Percentiles rank a stretch among this genome's conserved stretches.
Evolutionary conservation across 2,797 vertebrate genomes (phyloP).

Genomic region (Darevskia nairensis): DNA sequence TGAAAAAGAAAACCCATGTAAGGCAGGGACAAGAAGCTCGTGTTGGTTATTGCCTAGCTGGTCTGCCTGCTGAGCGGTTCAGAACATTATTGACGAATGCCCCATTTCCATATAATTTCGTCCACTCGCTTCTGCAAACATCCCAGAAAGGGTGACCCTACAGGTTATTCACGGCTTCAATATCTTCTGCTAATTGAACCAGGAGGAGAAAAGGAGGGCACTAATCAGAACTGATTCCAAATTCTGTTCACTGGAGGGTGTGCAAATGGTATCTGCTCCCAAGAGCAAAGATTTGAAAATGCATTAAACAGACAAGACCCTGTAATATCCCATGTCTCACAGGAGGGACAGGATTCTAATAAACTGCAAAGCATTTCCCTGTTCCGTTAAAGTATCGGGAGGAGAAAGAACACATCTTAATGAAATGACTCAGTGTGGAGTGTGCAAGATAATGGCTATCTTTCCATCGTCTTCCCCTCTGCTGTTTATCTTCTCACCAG

Average conservation of each 20-base stretch:
- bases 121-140: conserved; percentile 70
- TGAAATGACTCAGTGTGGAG: conserved; percentile 47
- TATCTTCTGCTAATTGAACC: conserved; percentile 78
- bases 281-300: conserved; percentile 53
- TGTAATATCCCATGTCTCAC: conserved; percentile 53
- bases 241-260: conserved; percentile 68
- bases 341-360: conserved; percentile 56
- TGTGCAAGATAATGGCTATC: conserved; percentile 32
- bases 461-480: conserved; percentile 12
- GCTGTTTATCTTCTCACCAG: conserved; percentile 17
- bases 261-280: conserved; percentile 66
- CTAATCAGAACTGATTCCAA: conserved; percentile 77
- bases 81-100: conserved; percentile 61
- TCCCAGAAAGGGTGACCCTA: conserved; percentile 63
- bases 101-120: conserved; percentile 56
- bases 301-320: conserved; percentile 65
- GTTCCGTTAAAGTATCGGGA: conserved; percentile 57
- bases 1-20: conserved; percentile 44
- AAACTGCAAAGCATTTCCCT: conserved; percentile 57
- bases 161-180: conserved; percentile 76
- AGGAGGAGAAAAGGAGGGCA: conserved; percentile 66
- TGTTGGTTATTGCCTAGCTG: conserved; percentile 49
- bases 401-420: conserved; percentile 55
- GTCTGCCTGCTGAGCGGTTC: conserved; percentile 31
- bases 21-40: background rate